Percentiles rank a stretch among this genome's conserved stretches.
Evolutionary conservation across 2,797 vertebrate species (phyloP).

Genomic region (Eurystomus glaucurus): DNA sequence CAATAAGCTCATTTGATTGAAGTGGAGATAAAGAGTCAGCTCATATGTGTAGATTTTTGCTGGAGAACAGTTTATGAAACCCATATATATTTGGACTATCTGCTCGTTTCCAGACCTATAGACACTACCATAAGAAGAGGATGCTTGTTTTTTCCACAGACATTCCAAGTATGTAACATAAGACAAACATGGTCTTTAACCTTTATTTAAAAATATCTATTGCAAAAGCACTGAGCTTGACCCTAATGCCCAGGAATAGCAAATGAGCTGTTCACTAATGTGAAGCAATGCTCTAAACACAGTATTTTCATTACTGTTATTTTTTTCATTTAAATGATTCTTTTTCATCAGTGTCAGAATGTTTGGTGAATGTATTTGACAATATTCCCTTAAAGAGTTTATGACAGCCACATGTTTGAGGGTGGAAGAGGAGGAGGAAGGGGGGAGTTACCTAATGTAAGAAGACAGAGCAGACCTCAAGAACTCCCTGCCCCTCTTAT

Average conservation of each 20-base stretch:
- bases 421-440: background rate
- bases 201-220: conserved; percentile 49
- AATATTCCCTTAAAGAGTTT: background rate
- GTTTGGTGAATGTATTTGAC: background rate
- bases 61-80: background rate
- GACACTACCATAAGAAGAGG: background rate
- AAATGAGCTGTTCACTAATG: background rate
- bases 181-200: conserved; percentile 40
- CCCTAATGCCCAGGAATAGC: background rate
- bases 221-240: background rate
- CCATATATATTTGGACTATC: background rate
- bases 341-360: background rate
- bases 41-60: background rate
- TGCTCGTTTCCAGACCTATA: background rate
- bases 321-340: background rate
- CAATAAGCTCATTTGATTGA: conserved; percentile 51
- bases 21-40: conserved; percentile 53
- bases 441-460: background rate
- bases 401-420: background rate
- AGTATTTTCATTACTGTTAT: background rate
- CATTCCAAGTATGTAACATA: background rate
- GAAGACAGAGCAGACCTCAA: background rate
- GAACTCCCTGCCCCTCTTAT: background rate
- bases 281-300: background rate
- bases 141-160: conserved; percentile 17